Evolutionary conservation across 2,888 invertebrate genomes (phyloP).

Genomic region (Sacculina carcini): DNA sequence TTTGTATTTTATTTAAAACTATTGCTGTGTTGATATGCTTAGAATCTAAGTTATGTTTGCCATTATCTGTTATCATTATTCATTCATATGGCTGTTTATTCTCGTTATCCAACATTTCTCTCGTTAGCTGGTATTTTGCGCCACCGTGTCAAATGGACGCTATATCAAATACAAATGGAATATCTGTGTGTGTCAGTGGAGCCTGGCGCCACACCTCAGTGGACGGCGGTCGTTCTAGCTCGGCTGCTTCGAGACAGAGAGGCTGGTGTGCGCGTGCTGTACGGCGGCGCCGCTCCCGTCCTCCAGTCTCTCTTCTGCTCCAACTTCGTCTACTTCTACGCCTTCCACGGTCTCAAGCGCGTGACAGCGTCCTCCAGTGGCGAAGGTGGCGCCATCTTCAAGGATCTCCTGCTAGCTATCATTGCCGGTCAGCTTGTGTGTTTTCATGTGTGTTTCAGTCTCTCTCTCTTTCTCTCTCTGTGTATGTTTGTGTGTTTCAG

Average conservation of each 20-base stretch:
- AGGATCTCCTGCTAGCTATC: constrained; percentile 47
- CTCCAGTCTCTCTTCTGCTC: constrained; percentile 58
- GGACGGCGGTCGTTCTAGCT: not conserved
- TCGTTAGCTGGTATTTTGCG: too few relatives aligned
- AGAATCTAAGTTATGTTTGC: too few relatives aligned
- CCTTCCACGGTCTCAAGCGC: constrained; percentile 56
- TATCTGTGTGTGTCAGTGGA: not conserved
- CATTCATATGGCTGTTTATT: too few relatives aligned
- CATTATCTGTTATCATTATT: not conserved
- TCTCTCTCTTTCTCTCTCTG: not conserved
- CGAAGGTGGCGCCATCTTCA: constrained; percentile 30
- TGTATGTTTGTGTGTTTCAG: not conserved
- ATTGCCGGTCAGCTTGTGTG: constrained; percentile 32
- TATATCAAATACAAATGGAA: too few relatives aligned
- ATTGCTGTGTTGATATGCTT: too few relatives aligned
- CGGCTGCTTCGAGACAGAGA: not conserved
- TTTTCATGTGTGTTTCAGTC: not conserved
- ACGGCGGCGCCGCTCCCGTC: constrained; percentile 53
- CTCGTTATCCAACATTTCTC: too few relatives aligned
- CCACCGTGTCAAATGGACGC: too few relatives aligned
- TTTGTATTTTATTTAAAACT: too few relatives aligned
- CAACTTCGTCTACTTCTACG: constrained; percentile 83
- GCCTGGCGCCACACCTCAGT: not conserved
- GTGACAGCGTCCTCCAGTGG: constrained; percentile 18
- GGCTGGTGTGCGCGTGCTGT: constrained; percentile 26